Base-by-base conservation (phyloP, 2,888 invertebrate species). In the Willowsia nigromaculata region DNA sequence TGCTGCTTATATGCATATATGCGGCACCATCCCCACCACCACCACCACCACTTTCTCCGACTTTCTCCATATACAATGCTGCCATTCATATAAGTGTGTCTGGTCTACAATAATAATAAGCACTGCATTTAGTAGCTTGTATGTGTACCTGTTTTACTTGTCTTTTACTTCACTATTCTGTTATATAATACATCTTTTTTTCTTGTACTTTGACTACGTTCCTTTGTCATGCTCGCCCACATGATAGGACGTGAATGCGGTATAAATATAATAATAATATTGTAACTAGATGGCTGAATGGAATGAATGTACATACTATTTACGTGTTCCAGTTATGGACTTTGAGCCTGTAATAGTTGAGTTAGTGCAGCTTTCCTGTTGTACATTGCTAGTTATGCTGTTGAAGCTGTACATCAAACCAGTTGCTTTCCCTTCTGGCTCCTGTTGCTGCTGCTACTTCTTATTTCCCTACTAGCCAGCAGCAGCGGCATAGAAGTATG, bases 371-470 rank as follows among this genome's bases (percentile, higher is more conserved):
- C 15, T 84, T 59, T 53, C 50, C 30, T 18, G 59, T 74, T 78
- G 30, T 78, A 50, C 47, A 47, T 18, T 15, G 15, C 22, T 76
- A 33, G n/a, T 33, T 37, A 33, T 37, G 11, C 37, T 30, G 40
- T 25, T 30, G 13, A 68, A 18, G 47, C 27, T 62, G 40, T 53
- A 27, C 37, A 80, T 43, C 80, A 80, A 80, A 87, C 88, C 83
- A 88, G 88, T 88, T 88, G 88, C 88, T 88, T 88, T 88, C 56
- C 27, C 82, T 83, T 59, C 83, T 47, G 59, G 87, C 88, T 88
- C 82, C 76, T 65, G 82, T 76, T 88, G 71, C 87, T 87, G 37
- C 81, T 53, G 15, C 65, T 76, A 15, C 76, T 74, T 11, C 18
- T 33, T 18, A 0, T 74, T 13, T 33, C 1, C 18, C 82, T 65